Percentiles rank a stretch among this genome's conserved stretches.
Conservation (phyloP, 1,140 invertebrate genomes). For the Orchesella cincta region DNA sequence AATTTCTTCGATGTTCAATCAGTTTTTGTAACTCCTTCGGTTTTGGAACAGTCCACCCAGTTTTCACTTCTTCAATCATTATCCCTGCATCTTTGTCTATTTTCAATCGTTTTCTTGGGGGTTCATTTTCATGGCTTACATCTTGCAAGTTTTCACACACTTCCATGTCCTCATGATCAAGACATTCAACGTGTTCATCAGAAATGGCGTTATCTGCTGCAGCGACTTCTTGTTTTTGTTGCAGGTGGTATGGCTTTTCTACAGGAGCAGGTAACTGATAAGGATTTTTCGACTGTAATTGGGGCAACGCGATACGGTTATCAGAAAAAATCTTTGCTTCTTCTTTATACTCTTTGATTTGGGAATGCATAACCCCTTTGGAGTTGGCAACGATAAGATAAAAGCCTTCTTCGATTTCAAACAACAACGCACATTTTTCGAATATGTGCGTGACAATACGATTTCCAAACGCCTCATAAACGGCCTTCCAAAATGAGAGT, state of each 20-base stretch:
- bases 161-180: background rate
- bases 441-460: background rate
- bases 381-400: background rate
- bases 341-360: background rate
- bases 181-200: too few relatives aligned
- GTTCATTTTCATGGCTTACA: background rate
- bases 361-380: background rate
- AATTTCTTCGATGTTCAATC: too few relatives aligned
- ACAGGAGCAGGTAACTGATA: too few relatives aligned
- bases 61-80: background rate
- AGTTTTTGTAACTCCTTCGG: too few relatives aligned
- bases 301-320: background rate
- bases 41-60: too few relatives aligned
- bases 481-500: background rate
- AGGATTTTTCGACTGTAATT: background rate
- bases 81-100: background rate
- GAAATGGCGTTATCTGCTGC: too few relatives aligned
- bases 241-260: background rate
- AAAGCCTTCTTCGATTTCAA: background rate
- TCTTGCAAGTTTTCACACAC: background rate
- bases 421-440: background rate
- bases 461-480: background rate
- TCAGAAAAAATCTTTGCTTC: background rate
- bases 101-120: background rate
- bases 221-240: background rate